phyloP scores from a whole-genome alignment of 2,113 vertebrate genomes.

The Bufo bufo region DNA sequence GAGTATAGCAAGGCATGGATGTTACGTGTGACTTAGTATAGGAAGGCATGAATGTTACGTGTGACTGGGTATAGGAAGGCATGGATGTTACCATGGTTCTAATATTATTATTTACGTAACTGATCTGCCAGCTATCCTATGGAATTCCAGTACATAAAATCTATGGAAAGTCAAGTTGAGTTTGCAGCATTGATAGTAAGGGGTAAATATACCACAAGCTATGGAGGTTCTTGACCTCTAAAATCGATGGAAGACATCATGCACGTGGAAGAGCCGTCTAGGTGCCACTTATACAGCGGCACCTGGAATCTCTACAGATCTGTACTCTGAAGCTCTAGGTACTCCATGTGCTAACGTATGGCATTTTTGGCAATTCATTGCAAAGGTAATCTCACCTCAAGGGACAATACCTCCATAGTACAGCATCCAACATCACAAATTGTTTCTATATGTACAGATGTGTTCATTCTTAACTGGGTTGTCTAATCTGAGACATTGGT shows the following conservation, averaged over 20 bases:
- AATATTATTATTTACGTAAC: not conserved
- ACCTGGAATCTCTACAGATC: not conserved
- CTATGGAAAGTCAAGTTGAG: not conserved
- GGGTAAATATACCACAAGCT: not conserved
- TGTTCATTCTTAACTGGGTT: too few species aligned
- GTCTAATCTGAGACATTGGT: too few species aligned
- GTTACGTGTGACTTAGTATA: too few species aligned
- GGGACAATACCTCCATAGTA: too few species aligned
- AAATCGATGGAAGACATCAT: not conserved
- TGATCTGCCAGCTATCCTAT: not conserved
- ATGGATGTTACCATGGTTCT: not conserved
- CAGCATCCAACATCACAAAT: too few species aligned
- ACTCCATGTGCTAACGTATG: not conserved
- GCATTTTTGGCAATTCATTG: not conserved
- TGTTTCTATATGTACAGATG: too few species aligned
- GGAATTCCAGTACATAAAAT: not conserved
- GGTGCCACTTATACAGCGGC: too few species aligned
- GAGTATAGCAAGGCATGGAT: too few species aligned
- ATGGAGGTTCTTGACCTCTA: not conserved
- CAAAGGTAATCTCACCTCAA: too few species aligned
- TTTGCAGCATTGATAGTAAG: not conserved
- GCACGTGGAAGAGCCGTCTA: not conserved
- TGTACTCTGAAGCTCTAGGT: too few species aligned
- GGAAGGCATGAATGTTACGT: too few species aligned
- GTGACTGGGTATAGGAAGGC: not conserved